These are phyloP conservation scores for Passerculus sandwichensis DNA, from an alignment of 2,797 vertebrate species.

Conservation along the genomic window DNA sequence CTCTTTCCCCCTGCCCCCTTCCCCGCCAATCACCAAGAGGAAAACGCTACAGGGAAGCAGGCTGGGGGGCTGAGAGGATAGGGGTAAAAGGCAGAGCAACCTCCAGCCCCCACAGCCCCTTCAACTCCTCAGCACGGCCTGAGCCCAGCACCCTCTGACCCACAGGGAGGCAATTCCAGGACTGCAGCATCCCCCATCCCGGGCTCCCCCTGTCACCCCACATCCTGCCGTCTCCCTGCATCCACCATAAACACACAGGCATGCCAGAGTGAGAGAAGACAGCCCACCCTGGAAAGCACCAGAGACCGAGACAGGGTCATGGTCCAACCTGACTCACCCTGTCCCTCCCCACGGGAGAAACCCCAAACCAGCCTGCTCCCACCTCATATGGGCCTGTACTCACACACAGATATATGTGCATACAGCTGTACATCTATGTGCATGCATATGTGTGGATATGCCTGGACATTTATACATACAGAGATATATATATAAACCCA, in stretches of 20 bases:
- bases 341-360: background rate
- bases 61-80: background rate
- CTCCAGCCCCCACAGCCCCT: background rate
- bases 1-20: background rate
- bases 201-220: background rate
- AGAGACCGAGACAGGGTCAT: background rate
- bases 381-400: background rate
- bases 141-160: background rate
- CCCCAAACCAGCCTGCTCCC: background rate
- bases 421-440: background rate
- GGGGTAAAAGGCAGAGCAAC: background rate
- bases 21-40: background rate
- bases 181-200: background rate
- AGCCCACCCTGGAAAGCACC: background rate
- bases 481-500: background rate
- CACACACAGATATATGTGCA: accelerated
- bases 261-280: background rate
- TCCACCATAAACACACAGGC: background rate
- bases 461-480: background rate
- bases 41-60: background rate
- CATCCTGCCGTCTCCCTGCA: background rate
- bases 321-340: background rate
- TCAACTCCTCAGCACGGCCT: accelerated
- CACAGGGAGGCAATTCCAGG: background rate
- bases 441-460: no score